phyloP scores from a whole-genome alignment of 2,113 vertebrate genomes.

The Rissa tridactyla region DNA sequence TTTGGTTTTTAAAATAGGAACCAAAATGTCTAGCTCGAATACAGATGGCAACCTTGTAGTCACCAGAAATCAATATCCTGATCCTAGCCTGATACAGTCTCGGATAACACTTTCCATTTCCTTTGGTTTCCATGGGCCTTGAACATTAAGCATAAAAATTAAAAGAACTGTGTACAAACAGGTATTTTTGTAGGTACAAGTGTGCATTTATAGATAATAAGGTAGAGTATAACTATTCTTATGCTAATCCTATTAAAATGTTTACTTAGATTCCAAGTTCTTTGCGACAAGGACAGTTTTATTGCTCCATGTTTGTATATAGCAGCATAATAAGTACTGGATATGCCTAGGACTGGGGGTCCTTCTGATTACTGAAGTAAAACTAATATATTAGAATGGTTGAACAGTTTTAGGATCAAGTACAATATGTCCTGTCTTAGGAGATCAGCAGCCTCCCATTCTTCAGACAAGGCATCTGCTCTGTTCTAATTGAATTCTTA shows the following conservation, averaged over 20 bases:
- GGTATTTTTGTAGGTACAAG: not conserved
- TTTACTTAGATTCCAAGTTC: not conserved
- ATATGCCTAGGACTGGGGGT: not conserved
- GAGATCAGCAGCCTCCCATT: not conserved
- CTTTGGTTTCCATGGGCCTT: not conserved
- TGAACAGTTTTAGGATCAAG: not conserved
- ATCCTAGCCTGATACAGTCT: not conserved
- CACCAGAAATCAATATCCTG: not conserved
- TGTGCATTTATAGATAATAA: not conserved
- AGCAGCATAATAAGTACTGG: not conserved
- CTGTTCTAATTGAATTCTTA: constrained; percentile 11
- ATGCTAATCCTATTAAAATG: not conserved
- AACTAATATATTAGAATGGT: not conserved
- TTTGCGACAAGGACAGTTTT: not conserved
- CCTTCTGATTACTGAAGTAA: not conserved
- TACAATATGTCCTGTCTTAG: not conserved
- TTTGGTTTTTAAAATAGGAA: not conserved
- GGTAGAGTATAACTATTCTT: not conserved
- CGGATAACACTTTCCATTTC: not conserved
- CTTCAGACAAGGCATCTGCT: constrained; percentile 21
- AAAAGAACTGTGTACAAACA: not conserved
- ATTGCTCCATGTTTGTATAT: not conserved
- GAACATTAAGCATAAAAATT: not conserved
- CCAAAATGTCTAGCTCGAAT: not conserved
- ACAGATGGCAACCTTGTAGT: not conserved